Evolutionary conservation across 2,113 vertebrate genomes (phyloP), one percentile per base, ranked within the genome.

Genomic region (Petrocephalus microphthalmus): DNA sequence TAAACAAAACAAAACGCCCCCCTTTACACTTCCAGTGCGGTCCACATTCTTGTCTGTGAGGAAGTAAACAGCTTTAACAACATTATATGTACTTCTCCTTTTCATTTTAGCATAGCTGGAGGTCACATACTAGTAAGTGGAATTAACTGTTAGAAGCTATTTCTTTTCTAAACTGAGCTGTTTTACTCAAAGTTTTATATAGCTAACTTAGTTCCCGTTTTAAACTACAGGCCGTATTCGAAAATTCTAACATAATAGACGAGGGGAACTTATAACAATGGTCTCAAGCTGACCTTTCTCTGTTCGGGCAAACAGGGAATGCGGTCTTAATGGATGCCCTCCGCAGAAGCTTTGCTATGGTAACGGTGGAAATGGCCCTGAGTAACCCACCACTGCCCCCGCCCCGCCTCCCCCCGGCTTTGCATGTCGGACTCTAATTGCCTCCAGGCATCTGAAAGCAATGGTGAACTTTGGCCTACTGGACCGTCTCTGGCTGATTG

Each of bases 401-500:
- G 42, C 81, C 56, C 60, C 19, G 88, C 25, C 81, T 90, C 90
- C 90, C 91, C 89, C 91, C 88, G 91, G 91, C 3, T 91, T 90
- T 92, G 91, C 92, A 94, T 93, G 90, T 91, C 90, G 91, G 93
- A 88, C 86, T 92, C 88, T 94, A 93, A 94, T 95, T 94, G 94
- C 93, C 93, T 92, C 91, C 90, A 90, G 93, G 93, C 92, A 93
- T 94, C 87, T 94, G 94, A 92, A 93, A 92, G 93, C 93, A 93
- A 93, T 91, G 91, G 93, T 94, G 94, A 96, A 96, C 96, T 96
- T 94, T 96, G 94, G 93, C 93, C 95, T 95, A 96, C 90, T 95
- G 90, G 91, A 89, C 88, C 90, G 93, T 84, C 90, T 71, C 82
- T 88, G 57, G 81, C 54, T 82, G 88, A 87, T 56, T 89, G 91